Conservation (phyloP, 2,888 invertebrate species). For the Thymelicus lineola region DNA sequence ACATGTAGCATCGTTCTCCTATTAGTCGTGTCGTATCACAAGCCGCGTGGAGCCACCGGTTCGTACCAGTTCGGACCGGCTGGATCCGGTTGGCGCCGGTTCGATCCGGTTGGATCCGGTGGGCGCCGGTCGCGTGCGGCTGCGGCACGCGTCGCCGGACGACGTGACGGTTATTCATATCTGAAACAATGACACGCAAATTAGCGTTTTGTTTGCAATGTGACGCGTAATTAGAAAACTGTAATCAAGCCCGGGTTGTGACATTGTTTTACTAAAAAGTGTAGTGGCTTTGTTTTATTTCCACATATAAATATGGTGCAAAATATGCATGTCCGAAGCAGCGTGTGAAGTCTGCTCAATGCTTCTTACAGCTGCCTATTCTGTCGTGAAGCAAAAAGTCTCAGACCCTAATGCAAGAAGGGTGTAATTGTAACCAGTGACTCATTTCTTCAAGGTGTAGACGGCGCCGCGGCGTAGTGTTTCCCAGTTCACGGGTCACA, state of each 20-base stretch:
- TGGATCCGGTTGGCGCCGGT: constrained; percentile 47
- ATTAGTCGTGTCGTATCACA: constrained; percentile 55
- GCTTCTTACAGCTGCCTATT: too few species aligned
- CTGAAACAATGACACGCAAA: constrained; percentile 57
- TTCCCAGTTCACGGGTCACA: too few species aligned
- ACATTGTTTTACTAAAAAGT: constrained; percentile 8
- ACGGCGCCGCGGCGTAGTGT: too few species aligned
- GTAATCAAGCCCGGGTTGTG: constrained; percentile 20
- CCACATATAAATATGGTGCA: neutral
- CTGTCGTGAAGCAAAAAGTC: too few species aligned
- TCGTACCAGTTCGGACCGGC: constrained; percentile 46
- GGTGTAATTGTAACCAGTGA: too few species aligned
- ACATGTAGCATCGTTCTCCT: constrained; percentile 83
- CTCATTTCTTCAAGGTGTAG: too few species aligned
- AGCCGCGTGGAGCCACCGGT: constrained; percentile 37
- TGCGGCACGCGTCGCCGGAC: constrained; percentile 57
- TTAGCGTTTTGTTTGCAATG: constrained; percentile 17
- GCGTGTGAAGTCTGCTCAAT: too few species aligned
- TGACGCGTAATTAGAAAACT: constrained; percentile 30
- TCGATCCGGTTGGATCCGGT: constrained; percentile 43
- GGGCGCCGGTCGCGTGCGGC: constrained; percentile 46
- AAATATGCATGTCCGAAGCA: neutral
- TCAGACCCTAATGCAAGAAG: too few species aligned
- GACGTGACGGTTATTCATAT: constrained; percentile 76
- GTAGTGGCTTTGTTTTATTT: neutral